phyloP scores from a whole-genome alignment of 2,888 invertebrate genomes.

The Hypena proboscidalis region DNA sequence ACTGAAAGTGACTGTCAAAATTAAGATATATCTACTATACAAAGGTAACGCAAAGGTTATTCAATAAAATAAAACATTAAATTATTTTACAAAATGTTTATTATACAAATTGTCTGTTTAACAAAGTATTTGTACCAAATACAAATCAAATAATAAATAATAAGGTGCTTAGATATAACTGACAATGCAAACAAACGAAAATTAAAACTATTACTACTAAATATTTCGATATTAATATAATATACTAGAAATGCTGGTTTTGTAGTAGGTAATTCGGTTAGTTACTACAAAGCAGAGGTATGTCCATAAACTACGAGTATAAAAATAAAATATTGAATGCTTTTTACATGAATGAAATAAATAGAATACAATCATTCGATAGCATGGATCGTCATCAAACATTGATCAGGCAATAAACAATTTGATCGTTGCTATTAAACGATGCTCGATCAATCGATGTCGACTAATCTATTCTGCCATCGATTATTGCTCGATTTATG shows the following conservation, averaged over 20 bases:
- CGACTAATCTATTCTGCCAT: too few species aligned
- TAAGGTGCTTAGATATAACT: constrained; percentile 28
- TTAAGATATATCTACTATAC: background rate
- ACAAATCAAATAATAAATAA: constrained; percentile 37
- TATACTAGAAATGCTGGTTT: constrained; percentile 37
- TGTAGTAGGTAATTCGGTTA: constrained; percentile 22
- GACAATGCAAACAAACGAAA: constrained; percentile 29
- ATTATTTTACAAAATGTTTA: constrained; percentile 34
- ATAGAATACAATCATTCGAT: too few species aligned
- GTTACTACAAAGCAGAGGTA: constrained; percentile 21
- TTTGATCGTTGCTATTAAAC: too few species aligned
- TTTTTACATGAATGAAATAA: background rate
- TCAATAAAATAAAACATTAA: constrained; percentile 6
- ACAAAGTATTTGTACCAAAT: constrained; percentile 39
- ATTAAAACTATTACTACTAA: constrained; percentile 28
- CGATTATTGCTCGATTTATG: too few species aligned
- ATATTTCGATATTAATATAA: constrained; percentile 29
- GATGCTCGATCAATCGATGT: too few species aligned
- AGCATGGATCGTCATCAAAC: too few species aligned
- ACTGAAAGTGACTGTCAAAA: too few species aligned
- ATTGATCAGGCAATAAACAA: too few species aligned
- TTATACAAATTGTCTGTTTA: constrained; percentile 39
- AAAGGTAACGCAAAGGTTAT: background rate
- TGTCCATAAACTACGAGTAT: constrained; percentile 33
- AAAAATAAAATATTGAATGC: background rate